Evolutionary conservation across 2,888 invertebrate genomes (phyloP).

Genomic region (Orthosia gracilis): DNA sequence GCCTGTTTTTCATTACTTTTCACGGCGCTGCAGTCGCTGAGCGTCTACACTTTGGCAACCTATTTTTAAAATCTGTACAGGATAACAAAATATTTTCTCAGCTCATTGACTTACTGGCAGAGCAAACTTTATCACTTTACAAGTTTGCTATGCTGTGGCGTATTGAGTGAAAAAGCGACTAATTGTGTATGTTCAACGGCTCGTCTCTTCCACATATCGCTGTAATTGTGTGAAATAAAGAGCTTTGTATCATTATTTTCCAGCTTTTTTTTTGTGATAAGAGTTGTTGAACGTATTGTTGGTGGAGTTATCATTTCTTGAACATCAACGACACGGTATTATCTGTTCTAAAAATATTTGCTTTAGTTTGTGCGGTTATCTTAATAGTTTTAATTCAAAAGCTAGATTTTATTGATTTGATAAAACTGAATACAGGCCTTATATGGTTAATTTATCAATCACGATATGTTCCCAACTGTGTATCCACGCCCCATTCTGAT

Average conservation of each 20-base stretch:
- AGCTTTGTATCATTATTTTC: conserved; percentile 87
- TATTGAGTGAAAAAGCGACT: conserved; percentile 69
- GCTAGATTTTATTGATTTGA: neutral
- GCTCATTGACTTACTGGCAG: conserved; percentile 61
- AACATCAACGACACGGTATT: conserved; percentile 28
- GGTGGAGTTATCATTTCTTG: conserved; percentile 64
- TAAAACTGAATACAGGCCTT: neutral
- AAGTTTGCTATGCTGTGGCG: conserved; percentile 74
- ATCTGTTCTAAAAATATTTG: conserved; percentile 19
- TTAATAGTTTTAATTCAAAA: neutral
- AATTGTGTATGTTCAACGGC: conserved; percentile 75
- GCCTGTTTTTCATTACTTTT: conserved; percentile 88
- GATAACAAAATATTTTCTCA: conserved; percentile 60
- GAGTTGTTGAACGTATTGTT: conserved; percentile 65
- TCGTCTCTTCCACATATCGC: conserved; percentile 81
- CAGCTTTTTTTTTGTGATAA: conserved; percentile 69
- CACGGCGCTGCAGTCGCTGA: conserved; percentile 74
- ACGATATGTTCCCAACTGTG: neutral
- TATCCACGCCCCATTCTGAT: neutral
- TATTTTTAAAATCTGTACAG: conserved; percentile 73
- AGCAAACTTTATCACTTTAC: conserved; percentile 35
- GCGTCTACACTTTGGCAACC: conserved; percentile 73
- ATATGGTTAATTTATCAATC: neutral
- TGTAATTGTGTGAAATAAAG: conserved; percentile 89
- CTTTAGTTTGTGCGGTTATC: neutral